Base-by-base conservation (phyloP, 2,888 invertebrate genomes). In the Bellardia bayeri region DNA sequence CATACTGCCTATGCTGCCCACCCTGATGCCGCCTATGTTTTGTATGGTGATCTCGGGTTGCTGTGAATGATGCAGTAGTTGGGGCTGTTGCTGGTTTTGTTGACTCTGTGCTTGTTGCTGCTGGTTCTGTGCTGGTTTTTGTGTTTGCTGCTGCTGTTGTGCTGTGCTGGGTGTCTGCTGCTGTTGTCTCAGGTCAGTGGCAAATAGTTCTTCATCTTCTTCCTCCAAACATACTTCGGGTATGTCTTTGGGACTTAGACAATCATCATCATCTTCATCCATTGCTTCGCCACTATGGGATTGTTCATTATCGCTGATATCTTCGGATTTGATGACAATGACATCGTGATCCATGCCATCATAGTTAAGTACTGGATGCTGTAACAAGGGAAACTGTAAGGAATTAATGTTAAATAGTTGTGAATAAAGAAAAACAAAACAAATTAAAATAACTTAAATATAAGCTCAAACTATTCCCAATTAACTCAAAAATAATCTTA, bases 211-310 rank as follows among this genome's bases (percentile, higher is more conserved):
- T 16, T 93, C 92, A 71, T 92, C 92, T 63, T 92, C 93, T 86
- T 93, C 93, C 75, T 93, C 93, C 14, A 93, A 90, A 80, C 94
- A 93, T 3, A 93, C 94, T 69, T 93, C 93, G 0, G 93, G 93
- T 78, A 92, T 92, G 86, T 92, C 93, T 87, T 93, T 93, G 45
- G 91, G 91, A 72, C 93, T 93, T 69, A 92, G 90, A 54, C 93
- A 92, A 87, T 93, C 93, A 76, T 93, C 93, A 68, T 91, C 90
- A 74, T 93, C 93, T 40, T 93, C 93, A 72, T 90, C 90, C 71
- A 92, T 92, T 45, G 90, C 90, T 33, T 86, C 88, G 85, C 92
- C 91, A 13, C 91, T 91, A 11, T 92, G 92, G 76, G 92, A 93
- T 82, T 93, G 93, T 49, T 93, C 93, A 85, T 93, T 93, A 85